Conservation (phyloP, 2,888 invertebrate genomes). For the Hypomecis punctinalis region DNA sequence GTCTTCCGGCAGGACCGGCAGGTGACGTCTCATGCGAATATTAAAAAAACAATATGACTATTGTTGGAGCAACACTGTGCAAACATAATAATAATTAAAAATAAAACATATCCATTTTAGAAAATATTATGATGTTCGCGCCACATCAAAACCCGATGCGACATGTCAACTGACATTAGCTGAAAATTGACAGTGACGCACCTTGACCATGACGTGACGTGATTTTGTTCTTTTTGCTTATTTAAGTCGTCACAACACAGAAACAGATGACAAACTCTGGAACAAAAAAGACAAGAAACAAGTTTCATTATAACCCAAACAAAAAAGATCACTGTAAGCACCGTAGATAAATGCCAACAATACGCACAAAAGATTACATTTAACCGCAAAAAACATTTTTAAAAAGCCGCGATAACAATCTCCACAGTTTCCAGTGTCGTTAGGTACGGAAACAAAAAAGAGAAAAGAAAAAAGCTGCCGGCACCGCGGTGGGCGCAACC, state of each 20-base stretch:
- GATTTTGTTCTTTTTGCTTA: no score
- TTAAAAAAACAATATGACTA: no score
- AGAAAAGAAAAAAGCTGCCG: conserved; percentile 58
- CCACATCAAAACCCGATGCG: no score
- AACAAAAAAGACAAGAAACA: conserved; percentile 7
- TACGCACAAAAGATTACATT: conserved; percentile 33
- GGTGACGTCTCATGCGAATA: no score
- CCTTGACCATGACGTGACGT: no score
- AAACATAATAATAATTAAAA: no score
- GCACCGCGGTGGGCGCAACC: conserved; percentile 70
- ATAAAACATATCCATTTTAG: no score
- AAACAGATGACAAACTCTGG: not conserved
- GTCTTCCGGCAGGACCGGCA: no score
- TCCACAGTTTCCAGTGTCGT: conserved; percentile 32
- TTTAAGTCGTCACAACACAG: conserved; percentile 4
- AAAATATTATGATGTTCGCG: no score
- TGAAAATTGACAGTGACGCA: no score
- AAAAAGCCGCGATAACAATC: conserved; percentile 42
- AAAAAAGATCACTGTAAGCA: conserved; percentile 21
- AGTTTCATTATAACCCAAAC: conserved; percentile 16
- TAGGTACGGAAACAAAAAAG: conserved; percentile 43
- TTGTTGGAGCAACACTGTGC: no score
- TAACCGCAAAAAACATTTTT: conserved; percentile 30
- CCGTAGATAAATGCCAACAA: conserved; percentile 29
- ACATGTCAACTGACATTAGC: no score